phyloP scores from a whole-genome alignment of 2,797 vertebrate genomes.

The Steatocranus sp. region DNA sequence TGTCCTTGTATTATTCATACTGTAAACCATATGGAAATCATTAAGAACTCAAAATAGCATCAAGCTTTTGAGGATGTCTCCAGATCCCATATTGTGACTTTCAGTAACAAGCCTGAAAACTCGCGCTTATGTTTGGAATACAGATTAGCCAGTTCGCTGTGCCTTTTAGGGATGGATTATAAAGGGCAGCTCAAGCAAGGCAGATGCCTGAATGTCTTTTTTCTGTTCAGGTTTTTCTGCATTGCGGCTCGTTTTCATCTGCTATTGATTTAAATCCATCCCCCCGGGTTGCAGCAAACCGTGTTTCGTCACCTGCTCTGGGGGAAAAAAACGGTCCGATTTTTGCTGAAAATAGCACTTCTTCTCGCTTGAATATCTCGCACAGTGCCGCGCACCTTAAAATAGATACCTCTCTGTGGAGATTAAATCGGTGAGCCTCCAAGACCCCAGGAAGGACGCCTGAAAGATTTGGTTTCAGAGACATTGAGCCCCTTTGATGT shows the following conservation, averaged over 20 bases:
- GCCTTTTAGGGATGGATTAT: conserved; percentile 49
- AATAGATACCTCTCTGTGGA: conserved; percentile 63
- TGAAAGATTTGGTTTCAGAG: conserved; percentile 59
- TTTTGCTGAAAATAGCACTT: conserved; percentile 74
- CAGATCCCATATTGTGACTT: conserved; percentile 34
- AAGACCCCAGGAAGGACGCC: conserved; percentile 60
- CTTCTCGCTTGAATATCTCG: conserved; percentile 43
- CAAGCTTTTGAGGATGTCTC: conserved; percentile 23
- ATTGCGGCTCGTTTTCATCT: conserved; percentile 72
- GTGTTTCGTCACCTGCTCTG: conserved; percentile 49
- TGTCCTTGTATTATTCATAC: background rate
- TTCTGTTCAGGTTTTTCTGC: conserved; percentile 42
- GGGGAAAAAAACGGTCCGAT: conserved; percentile 37
- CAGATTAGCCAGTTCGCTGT: conserved; percentile 14
- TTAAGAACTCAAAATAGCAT: conserved; percentile 1
- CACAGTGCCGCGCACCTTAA: conserved; percentile 50
- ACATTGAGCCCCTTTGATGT: conserved; percentile 50
- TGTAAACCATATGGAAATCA: conserved; percentile 27
- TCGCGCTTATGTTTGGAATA: conserved; percentile 48
- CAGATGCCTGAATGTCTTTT: conserved; percentile 48
- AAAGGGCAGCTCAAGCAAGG: conserved; percentile 37
- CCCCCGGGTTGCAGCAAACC: conserved; percentile 19
- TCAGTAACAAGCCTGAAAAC: conserved; percentile 19
- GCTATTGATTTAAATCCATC: conserved; percentile 71
- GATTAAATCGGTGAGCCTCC: conserved; percentile 56